Conservation (phyloP, 2,888 invertebrate genomes). For the Drosophila anceps region DNA sequence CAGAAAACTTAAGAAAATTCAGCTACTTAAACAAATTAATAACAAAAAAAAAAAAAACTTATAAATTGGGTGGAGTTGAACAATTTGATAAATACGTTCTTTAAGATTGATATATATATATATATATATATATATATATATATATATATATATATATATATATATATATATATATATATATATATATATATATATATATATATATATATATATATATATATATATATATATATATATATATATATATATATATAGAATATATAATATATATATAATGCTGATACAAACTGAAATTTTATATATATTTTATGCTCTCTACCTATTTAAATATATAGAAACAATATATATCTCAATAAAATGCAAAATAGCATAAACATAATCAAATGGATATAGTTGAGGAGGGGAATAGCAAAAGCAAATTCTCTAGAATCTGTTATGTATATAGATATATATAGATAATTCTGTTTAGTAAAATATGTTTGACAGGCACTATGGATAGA, state of each 20-base stretch:
- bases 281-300: conserved; percentile 45
- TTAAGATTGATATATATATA: conserved; percentile 28
- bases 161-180: conserved; percentile 24
- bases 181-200: conserved; percentile 30
- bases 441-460: conserved; percentile 12
- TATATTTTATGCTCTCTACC: conserved; percentile 14
- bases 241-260: conserved; percentile 24
- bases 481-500: conserved; percentile 22
- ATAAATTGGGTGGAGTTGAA: conserved; percentile 84
- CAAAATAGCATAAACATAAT: conserved; percentile 21
- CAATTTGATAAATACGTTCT: conserved; percentile 45
- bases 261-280: conserved; percentile 38
- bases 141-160: conserved; percentile 29
- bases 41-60: conserved; percentile 76
- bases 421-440: conserved; percentile 26
- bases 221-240: conserved; percentile 27
- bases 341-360: conserved; percentile 23
- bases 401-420: conserved; percentile 19
- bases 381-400: conserved; percentile 3
- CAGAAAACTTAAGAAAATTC: conserved; percentile 60
- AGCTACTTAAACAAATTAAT: conserved; percentile 69
- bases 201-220: conserved; percentile 22
- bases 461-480: conserved; percentile 1
- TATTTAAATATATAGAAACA: conserved; percentile 20
- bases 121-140: conserved; percentile 26